Evolutionary conservation across 1,140 invertebrate species (phyloP).

Genomic region (Drosophila guanche): DNA sequence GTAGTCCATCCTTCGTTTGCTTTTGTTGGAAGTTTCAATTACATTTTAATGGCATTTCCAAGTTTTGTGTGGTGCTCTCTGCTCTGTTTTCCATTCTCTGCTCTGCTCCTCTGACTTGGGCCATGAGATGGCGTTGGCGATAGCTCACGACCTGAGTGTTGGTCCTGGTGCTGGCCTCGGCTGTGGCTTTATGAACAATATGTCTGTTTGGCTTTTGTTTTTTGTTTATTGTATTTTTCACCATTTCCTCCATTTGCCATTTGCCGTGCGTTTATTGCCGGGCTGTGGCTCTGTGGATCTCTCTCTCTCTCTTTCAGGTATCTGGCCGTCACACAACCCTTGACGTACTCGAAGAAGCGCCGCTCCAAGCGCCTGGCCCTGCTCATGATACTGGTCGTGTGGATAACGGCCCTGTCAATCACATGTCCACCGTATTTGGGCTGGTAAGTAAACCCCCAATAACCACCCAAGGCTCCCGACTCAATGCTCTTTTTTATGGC

Average conservation of each 20-base stretch:
- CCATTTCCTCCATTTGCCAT: constrained; percentile 7
- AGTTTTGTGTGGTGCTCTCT: constrained; percentile 63
- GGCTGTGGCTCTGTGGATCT: constrained; percentile 14
- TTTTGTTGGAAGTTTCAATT: constrained; percentile 78
- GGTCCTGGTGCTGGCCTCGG: constrained; percentile 8
- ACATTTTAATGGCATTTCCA: constrained; percentile 82
- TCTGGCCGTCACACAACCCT: constrained; percentile 92
- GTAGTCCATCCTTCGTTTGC: constrained; percentile 39
- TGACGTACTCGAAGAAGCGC: constrained; percentile 91
- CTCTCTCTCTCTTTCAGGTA: constrained; percentile 85
- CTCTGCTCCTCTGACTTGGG: no score
- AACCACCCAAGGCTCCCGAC: background rate
- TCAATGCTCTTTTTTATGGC: background rate
- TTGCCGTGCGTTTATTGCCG: constrained; percentile 46
- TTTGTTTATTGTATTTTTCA: constrained; percentile 48
- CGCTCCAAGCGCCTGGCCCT: constrained; percentile 91
- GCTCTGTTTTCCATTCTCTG: constrained; percentile 1
- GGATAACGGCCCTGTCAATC: constrained; percentile 91
- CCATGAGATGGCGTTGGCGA: no score
- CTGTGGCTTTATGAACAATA: constrained; percentile 77
- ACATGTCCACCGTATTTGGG: constrained; percentile 93
- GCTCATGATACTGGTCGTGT: constrained; percentile 92
- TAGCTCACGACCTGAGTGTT: constrained; percentile 2
- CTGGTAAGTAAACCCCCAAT: constrained; percentile 85
- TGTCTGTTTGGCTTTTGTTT: constrained; percentile 71